Percentiles rank a stretch among this genome's conserved stretches.
phyloP scores from a whole-genome alignment of 2,888 invertebrate species.

The Sthenelais limicola region DNA sequence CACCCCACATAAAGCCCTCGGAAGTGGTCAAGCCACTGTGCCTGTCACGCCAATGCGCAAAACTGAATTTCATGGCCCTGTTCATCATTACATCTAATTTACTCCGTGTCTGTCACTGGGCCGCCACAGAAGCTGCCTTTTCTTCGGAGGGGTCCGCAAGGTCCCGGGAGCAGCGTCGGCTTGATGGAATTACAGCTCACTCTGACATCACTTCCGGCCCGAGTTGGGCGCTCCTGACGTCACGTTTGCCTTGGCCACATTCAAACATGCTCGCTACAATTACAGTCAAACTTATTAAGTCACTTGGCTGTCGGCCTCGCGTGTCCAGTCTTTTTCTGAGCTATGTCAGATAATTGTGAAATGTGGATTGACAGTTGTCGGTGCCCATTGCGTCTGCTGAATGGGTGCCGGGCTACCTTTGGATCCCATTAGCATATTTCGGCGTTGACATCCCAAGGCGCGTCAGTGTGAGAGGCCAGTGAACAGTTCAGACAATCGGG shows the following conservation, averaged over 20 bases:
- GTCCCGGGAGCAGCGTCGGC: neutral
- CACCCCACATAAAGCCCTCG: no score
- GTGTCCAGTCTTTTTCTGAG: neutral
- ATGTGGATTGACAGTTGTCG: constrained; percentile 39
- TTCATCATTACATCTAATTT: neutral
- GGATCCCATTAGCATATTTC: constrained; percentile 34
- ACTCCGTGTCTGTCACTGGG: neutral
- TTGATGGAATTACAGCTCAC: constrained; percentile 1
- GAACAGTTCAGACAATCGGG: neutral
- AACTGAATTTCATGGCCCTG: neutral
- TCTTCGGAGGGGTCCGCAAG: neutral
- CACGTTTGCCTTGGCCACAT: neutral
- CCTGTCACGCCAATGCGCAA: no score
- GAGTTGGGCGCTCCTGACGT: neutral
- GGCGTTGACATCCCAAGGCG: constrained; percentile 28
- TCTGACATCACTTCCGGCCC: constrained; percentile 20
- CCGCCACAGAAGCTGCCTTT: neutral
- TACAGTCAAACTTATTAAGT: constrained; percentile 10
- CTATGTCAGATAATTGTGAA: constrained; percentile 32
- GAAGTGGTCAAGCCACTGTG: no score
- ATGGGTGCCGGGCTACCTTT: neutral
- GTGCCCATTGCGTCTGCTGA: constrained; percentile 15
- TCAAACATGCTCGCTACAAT: constrained; percentile 11
- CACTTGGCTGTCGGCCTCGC: neutral
- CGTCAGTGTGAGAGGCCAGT: neutral